These are phyloP conservation scores for Lepisosteus oculatus DNA, from an alignment of 2,113 vertebrate genomes.

Conservation along the genomic window DNA sequence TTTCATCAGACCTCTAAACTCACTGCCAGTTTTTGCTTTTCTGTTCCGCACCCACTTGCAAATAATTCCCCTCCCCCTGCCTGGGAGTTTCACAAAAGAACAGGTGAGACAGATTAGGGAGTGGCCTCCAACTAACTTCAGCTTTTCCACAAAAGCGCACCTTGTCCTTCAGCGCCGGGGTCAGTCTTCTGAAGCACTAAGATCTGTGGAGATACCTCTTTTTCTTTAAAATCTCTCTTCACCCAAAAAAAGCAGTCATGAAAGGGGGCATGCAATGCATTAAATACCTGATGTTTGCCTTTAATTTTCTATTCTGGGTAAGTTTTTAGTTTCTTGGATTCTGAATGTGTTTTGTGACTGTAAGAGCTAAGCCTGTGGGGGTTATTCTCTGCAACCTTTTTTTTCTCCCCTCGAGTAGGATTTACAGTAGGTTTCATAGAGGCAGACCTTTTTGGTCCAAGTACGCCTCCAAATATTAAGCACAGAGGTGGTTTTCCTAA, in stretches of 20 bases:
- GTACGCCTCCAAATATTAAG: no score
- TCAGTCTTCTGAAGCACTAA: no score
- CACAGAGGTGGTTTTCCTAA: no score
- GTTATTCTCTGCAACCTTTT: no score
- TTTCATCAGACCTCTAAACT: no score
- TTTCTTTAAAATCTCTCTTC: not conserved
- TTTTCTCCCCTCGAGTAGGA: no score
- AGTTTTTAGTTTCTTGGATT: constrained; percentile 29
- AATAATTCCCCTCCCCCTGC: not conserved
- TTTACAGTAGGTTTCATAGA: no score
- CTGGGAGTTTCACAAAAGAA: constrained; percentile 1
- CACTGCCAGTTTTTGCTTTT: no score
- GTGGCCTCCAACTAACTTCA: not conserved
- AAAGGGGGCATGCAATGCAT: constrained; percentile 56
- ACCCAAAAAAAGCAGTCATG: not conserved
- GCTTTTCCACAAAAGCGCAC: no score
- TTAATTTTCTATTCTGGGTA: constrained; percentile 66
- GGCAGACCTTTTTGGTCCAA: no score
- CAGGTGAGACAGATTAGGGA: constrained; percentile 12
- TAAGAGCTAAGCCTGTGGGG: constrained; percentile 36
- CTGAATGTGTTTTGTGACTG: not conserved
- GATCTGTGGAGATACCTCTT: not conserved
- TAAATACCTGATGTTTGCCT: constrained; percentile 63
- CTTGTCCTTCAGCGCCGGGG: no score
- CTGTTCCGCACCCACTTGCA: no score